phyloP scores from a whole-genome alignment of 92 coral and sea anemone species.

The Pocillopora meandrina region DNA sequence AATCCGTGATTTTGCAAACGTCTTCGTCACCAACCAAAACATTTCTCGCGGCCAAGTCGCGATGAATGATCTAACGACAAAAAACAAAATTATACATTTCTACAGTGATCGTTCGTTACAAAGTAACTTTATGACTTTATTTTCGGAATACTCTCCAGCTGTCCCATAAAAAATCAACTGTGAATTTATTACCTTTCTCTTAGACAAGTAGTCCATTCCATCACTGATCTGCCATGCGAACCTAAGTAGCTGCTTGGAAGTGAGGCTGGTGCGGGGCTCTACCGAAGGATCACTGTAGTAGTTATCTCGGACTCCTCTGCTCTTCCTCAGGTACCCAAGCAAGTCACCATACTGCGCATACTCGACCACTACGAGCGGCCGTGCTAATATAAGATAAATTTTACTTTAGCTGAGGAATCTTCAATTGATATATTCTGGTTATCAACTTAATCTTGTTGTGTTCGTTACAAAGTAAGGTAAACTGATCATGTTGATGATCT shows the following conservation, averaged over 20 bases:
- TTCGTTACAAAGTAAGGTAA: too few species aligned
- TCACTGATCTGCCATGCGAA: conserved; percentile 72
- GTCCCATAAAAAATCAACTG: neutral
- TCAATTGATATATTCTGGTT: too few species aligned
- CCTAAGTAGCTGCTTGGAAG: conserved; percentile 59
- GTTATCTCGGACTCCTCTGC: conserved; percentile 65
- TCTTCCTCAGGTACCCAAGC: conserved; percentile 71
- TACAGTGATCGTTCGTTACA: neutral
- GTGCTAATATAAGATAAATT: conserved; percentile 11
- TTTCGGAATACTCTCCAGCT: neutral
- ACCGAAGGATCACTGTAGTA: conserved; percentile 69
- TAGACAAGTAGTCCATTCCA: conserved; percentile 69
- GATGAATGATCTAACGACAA: conserved; percentile 53
- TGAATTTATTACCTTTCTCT: conserved; percentile 48
- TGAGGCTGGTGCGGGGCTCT: conserved; percentile 59
- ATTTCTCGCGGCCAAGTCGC: conserved; percentile 67
- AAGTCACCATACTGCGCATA: conserved; percentile 41
- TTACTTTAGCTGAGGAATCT: too few species aligned
- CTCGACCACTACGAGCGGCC: conserved; percentile 59
- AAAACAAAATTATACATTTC: neutral
- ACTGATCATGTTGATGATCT: too few species aligned
- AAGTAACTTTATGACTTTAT: neutral
- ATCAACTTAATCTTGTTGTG: too few species aligned
- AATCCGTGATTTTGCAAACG: conserved; percentile 67
- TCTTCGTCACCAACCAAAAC: conserved; percentile 64